A percentile compares a stretch with the other conserved stretches of the same genome.
Evolutionary conservation across 2,888 invertebrate species (phyloP).

Genomic region (Drosophila borealis): DNA sequence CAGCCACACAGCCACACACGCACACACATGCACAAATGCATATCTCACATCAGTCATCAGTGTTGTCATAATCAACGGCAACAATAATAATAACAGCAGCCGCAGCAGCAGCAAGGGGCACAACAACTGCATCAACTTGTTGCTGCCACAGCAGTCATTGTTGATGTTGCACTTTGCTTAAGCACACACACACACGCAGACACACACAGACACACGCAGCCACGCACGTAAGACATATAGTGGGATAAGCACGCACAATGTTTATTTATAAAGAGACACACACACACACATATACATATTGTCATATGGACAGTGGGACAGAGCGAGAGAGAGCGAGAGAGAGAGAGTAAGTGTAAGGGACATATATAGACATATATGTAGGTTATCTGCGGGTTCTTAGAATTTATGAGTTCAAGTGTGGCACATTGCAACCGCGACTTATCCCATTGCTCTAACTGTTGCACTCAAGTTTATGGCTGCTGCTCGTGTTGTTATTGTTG

Average conservation of each 20-base stretch:
- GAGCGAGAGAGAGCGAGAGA: background rate
- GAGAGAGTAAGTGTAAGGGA: conserved; percentile 3
- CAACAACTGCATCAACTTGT: conserved; percentile 63
- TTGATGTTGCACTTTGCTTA: conserved; percentile 67
- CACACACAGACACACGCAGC: conserved; percentile 7
- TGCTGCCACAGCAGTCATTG: conserved; percentile 51
- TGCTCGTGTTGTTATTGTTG: conserved; percentile 23
- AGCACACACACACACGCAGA: conserved; percentile 37
- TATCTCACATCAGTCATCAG: conserved; percentile 62
- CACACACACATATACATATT: background rate
- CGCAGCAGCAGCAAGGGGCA: conserved; percentile 9
- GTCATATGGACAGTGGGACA: conserved; percentile 6
- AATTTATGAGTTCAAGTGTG: conserved; percentile 81
- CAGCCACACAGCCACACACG: conserved; percentile 1
- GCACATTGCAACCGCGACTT: conserved; percentile 69
- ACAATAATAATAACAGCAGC: conserved; percentile 40
- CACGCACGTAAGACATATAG: conserved; percentile 12
- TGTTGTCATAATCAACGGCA: conserved; percentile 75
- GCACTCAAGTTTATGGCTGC: conserved; percentile 38
- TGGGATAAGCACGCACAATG: conserved; percentile 47
- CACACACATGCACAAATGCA: conserved; percentile 3
- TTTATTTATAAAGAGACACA: conserved; percentile 54
- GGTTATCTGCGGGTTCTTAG: conserved; percentile 77
- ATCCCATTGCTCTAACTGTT: conserved; percentile 44
- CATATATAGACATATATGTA: conserved; percentile 48